Base-by-base conservation (phyloP, 2,113 vertebrate species). In the Zosterops pallidus region DNA sequence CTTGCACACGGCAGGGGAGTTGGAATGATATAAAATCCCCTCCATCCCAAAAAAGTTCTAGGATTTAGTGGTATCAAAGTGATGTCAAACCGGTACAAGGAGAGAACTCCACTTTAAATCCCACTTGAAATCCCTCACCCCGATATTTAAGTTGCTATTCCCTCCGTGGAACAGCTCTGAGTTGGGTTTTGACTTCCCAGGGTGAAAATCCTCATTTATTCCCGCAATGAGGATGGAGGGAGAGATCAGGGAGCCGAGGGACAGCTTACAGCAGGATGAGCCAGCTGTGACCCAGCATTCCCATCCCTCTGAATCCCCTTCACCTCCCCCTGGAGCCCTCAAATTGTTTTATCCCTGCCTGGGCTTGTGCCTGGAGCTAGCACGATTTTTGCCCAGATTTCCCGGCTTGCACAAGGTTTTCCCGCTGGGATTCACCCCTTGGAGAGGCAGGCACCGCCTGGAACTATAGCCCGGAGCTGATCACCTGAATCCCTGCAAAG, bases 121-220 rank as follows among this genome's bases (percentile, higher is more conserved):
- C 7, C 12, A 2, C 31, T 56, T 63, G 6, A 42, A 85, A 59
- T 35, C 28, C 25, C 26, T 52, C 20, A n/a, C 13, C 26, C 14
- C 15, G 6, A 0, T 0, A 0, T 75, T 76, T 12, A 12, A 14
- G 6, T 39, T 19, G 11, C 4, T 4, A 2, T 75, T 87, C 83
- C 6, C 14, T 46, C 50, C 0, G 5, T 8, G 24, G 10, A 64
- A 47, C 11, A 21, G 35, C 20, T 42, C 60, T 2, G 52, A 67
- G 44, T 5, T 52, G 26, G 8, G 44, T 83, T 93, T 88, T 52
- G 37, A 60, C 18, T 70, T 82, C 12, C 6, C 9, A 5, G n/a
- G 22, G n/a, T 62, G 63, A 81, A 81, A 89, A 89, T 42, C 68
- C n/a, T 39, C 53, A 21, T 91, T 72, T 63, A 3, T 16, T 76